Evolutionary conservation across 2,888 invertebrate genomes (phyloP).

Genomic region (Neoascia interrupta): DNA sequence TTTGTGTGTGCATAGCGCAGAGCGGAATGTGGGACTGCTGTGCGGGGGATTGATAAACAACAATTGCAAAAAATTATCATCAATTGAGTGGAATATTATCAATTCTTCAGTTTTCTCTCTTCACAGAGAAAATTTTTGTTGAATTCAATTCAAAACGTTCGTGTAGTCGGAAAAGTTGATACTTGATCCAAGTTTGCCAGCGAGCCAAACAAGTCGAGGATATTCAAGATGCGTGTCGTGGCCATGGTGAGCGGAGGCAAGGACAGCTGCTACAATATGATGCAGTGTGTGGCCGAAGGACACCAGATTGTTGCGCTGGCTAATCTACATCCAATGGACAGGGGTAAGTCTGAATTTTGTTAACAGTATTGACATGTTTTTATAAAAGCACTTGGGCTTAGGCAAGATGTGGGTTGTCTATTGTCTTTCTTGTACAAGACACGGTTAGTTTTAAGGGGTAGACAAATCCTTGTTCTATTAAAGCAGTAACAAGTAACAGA

Average conservation of each 20-base stretch:
- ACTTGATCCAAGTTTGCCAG: too few relatives aligned
- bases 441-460: too few relatives aligned
- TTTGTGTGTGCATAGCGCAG: background rate
- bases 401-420: too few relatives aligned
- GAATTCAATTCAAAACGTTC: constrained; percentile 14
- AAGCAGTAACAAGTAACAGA: too few relatives aligned
- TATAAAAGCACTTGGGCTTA: too few relatives aligned
- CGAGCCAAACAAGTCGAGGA: background rate
- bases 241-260: constrained; percentile 98
- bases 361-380: too few relatives aligned
- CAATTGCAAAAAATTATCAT: background rate
- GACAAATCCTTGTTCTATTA: too few relatives aligned
- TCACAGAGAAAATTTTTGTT: constrained; percentile 23
- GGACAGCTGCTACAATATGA: constrained; percentile 99
- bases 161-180: constrained; percentile 4
- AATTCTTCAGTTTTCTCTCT: constrained; percentile 8
- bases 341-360: constrained; percentile 82
- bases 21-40: background rate
- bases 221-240: constrained; percentile 88
- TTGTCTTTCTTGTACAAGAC: too few relatives aligned
- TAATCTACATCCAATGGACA: constrained; percentile 92
- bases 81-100: constrained; percentile 25
- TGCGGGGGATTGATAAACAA: constrained; percentile 14
- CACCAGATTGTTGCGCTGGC: constrained; percentile 96
- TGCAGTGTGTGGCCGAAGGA: constrained; percentile 97